Evolutionary conservation across 2,888 invertebrate genomes (phyloP), one percentile per base, ranked within the genome.

Genomic region (Cartodere bifasciata): DNA sequence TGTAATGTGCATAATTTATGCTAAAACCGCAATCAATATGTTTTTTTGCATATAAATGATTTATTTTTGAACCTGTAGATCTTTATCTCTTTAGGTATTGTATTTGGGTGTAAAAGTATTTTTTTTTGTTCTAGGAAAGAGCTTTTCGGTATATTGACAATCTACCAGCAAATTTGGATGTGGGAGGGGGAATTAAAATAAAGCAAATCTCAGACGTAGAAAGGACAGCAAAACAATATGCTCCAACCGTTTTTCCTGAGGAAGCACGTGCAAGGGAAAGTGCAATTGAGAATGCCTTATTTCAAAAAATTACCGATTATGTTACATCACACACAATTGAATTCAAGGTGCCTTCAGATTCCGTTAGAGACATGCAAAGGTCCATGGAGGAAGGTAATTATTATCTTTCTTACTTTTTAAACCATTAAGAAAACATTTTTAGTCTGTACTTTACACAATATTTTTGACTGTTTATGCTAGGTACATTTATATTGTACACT

Each of bases 271-370:
- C 76, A 9, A 70, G 79, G 32, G 82, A 83, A 55, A 69, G 70
- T 34, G 76, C 76, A 48, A 66, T 83, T 36, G 80, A 83, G 52
- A 68, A 72, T 40, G 68, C 82, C 38, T 64, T 86, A 31, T 60
- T 81, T 39, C 83, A 86, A 50, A 74, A 78, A 40, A 68, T 84
- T 6, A 73, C 79, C 40, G 71, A 75, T 45, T 75, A 85, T 56
- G 70, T 85, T 42, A 75, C 79, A 48, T 75, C 77, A 29, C 84
- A 85, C 49, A 78, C 82, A 11, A 63, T 86, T 23, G 84, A 86
- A 52, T 73, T 86, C 48, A 83, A 83, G 58, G 68, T 86, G 47
- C 84, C 85, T 46, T 73, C 73, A 38, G 70, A 72, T 29, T 72
- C 78, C 23, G 72, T 80, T 43, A 68, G 75, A 43, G 78, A 79